Evolutionary conservation across 2,797 vertebrate species (phyloP).

Genomic region (Pantherophis vulpinus): DNA sequence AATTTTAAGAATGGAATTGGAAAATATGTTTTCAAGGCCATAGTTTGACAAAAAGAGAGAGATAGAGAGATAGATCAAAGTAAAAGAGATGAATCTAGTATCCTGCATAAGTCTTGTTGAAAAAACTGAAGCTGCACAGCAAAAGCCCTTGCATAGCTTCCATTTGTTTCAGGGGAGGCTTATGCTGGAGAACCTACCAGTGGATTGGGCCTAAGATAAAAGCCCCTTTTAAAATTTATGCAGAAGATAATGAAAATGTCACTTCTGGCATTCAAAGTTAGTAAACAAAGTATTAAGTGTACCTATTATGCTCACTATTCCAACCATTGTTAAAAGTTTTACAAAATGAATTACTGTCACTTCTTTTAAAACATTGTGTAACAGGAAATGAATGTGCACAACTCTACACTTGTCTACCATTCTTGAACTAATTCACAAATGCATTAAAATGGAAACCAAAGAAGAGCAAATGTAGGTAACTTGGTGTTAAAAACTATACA

Average conservation of each 20-base stretch:
- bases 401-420: slow-evolving; percentile 90
- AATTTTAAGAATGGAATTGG: slow-evolving; percentile 38
- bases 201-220: slow-evolving; percentile 15
- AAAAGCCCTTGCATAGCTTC: background rate
- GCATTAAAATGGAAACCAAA: slow-evolving; percentile 69
- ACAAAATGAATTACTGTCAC: slow-evolving; percentile 81
- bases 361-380: slow-evolving; percentile 67
- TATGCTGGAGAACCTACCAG: slow-evolving; percentile 14
- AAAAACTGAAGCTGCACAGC: background rate
- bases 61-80: slow-evolving; percentile 33
- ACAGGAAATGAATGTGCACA: slow-evolving; percentile 83
- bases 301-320: slow-evolving; percentile 78
- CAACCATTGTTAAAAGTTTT: slow-evolving; percentile 76
- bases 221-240: slow-evolving; percentile 42
- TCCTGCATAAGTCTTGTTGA: background rate
- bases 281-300: slow-evolving; percentile 75
- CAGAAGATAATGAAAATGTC: slow-evolving; percentile 36
- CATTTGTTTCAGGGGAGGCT: background rate
- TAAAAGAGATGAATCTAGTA: background rate
- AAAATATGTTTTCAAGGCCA: slow-evolving; percentile 37
- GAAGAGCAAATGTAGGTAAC: slow-evolving; percentile 74
- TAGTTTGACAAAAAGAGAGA: slow-evolving; percentile 19
- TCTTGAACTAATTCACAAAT: slow-evolving; percentile 90
- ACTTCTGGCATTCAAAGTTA: slow-evolving; percentile 72
- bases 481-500: slow-evolving; percentile 78